Percentiles rank a stretch among this genome's conserved stretches.
Evolutionary conservation across 64 coral and sea anemone genomes (phyloP).

Genomic region (Montipora efflorescens): DNA sequence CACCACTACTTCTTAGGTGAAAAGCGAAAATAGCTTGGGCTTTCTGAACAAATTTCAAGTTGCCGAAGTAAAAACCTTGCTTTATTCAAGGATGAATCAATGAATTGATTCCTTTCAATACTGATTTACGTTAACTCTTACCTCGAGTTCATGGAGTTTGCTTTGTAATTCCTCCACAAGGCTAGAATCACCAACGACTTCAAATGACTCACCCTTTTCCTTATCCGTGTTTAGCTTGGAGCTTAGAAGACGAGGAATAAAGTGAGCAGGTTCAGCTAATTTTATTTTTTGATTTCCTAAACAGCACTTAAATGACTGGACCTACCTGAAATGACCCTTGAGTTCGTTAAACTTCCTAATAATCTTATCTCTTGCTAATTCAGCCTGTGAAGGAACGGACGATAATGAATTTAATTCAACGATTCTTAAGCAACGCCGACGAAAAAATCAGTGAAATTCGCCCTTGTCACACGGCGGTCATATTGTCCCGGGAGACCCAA

Average conservation of each 20-base stretch:
- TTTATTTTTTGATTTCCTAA: too few species aligned
- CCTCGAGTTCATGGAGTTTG: slow-evolving; percentile 64
- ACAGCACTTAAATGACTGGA: too few species aligned
- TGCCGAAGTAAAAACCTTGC: too few species aligned
- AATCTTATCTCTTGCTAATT: slow-evolving; percentile 87
- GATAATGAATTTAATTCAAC: background rate
- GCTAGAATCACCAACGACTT: background rate
- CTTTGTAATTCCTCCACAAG: slow-evolving; percentile 50
- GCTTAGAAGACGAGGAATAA: background rate
- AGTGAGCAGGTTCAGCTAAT: background rate
- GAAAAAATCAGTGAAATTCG: too few species aligned
- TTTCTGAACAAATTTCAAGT: too few species aligned
- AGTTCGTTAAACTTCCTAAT: slow-evolving; percentile 83
- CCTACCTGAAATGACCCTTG: slow-evolving; percentile 69
- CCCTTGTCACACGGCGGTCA: too few species aligned
- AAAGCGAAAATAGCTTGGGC: too few species aligned
- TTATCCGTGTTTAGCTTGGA: background rate
- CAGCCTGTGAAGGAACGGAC: slow-evolving; percentile 46
- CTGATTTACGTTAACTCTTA: background rate
- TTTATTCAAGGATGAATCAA: too few species aligned
- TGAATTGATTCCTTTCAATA: background rate
- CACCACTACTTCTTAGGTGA: too few species aligned
- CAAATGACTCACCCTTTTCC: background rate
- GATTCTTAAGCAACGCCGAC: too few species aligned
- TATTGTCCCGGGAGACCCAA: too few species aligned